Conservation (phyloP, 2,113 vertebrate genomes). For the Tinamus guttatus region DNA sequence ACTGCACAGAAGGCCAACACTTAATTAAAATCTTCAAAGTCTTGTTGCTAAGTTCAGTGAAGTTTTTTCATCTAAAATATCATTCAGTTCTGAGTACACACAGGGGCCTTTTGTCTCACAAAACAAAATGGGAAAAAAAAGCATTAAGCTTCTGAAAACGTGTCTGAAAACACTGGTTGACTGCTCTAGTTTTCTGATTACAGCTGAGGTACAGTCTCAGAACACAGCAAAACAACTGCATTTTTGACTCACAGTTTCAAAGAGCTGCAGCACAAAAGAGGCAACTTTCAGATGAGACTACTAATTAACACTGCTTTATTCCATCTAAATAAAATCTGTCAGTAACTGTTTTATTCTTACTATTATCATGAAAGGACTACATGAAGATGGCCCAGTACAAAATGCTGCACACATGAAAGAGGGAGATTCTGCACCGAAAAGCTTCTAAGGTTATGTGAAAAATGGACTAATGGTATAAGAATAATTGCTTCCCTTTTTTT, state of each 20-base stretch:
- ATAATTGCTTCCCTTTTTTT: not conserved
- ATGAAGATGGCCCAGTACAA: not conserved
- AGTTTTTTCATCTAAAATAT: not conserved
- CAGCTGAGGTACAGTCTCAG: not conserved
- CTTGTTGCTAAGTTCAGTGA: not conserved
- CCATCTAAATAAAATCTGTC: not conserved
- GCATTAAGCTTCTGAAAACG: not conserved
- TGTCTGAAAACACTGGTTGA: not conserved
- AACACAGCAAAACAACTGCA: not conserved
- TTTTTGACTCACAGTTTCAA: not conserved
- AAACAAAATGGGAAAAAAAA: not conserved
- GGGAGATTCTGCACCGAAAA: not conserved
- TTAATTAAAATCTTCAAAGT: not conserved
- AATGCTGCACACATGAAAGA: not conserved
- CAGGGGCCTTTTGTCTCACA: not conserved
- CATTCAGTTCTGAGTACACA: not conserved
- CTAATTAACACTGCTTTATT: not conserved
- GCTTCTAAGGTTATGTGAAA: rapidly evolving
- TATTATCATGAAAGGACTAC: not conserved
- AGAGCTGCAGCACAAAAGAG: not conserved
- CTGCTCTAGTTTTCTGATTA: not conserved
- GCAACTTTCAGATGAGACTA: not conserved
- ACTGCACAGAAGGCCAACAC: not conserved
- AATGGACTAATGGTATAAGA: not conserved
- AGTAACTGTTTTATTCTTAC: not conserved